phyloP scores from a whole-genome alignment of 64 coral and sea anemone species.

The Actinia tenebrosa region DNA sequence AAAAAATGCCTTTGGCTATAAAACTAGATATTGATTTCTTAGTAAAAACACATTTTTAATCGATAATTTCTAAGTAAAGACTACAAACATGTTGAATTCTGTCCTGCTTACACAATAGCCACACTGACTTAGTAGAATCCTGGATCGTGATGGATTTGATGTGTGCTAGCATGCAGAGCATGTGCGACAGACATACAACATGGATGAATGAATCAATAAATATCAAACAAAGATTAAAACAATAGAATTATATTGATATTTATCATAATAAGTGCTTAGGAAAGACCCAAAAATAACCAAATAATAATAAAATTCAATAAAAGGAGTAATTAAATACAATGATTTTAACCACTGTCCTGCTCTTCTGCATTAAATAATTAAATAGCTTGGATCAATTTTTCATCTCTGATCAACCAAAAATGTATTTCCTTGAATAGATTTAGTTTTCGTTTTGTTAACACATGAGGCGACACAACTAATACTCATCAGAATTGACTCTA shows the following conservation, averaged over 20 bases:
- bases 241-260: not conserved
- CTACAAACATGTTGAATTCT: slow-evolving; percentile 59
- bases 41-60: not conserved
- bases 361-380: too few species aligned
- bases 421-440: not conserved
- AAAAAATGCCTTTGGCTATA: not conserved
- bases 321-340: not conserved
- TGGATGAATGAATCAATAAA: slow-evolving; percentile 18
- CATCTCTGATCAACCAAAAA: too few species aligned
- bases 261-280: not conserved
- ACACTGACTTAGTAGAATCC: not conserved
- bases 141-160: not conserved
- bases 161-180: slow-evolving; percentile 22
- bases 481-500: not conserved
- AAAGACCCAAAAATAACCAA: not conserved
- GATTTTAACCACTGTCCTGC: not conserved
- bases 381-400: not conserved
- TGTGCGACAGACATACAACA: slow-evolving; percentile 21
- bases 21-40: not conserved
- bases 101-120: slow-evolving; percentile 71
- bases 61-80: not conserved
- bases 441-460: not conserved
- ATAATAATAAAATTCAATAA: not conserved
- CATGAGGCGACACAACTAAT: not conserved
- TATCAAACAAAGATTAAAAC: not conserved